Conservation (phyloP, 2,888 invertebrate genomes). For the Osedax fenrisi region DNA sequence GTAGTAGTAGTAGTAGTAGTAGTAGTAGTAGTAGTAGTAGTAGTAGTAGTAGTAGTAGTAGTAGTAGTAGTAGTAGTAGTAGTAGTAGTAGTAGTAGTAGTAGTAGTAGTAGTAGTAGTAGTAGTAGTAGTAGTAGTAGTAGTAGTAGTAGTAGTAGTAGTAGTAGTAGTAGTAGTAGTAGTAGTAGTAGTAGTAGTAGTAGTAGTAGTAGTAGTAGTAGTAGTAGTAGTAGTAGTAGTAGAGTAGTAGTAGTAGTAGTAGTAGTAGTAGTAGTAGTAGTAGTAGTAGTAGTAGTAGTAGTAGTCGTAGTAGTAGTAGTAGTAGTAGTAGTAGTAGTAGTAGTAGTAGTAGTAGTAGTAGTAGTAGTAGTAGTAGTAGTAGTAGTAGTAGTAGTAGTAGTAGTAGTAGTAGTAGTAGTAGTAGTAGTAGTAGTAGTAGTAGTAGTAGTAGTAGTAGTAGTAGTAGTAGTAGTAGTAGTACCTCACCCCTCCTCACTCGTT, state of each 20-base stretch:
- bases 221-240: too few relatives aligned
- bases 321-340: slow-evolving; percentile 9
- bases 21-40: too few relatives aligned
- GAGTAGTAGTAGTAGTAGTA: slow-evolving; percentile 29
- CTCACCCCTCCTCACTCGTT: not conserved
- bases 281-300: too few relatives aligned
- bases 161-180: slow-evolving; percentile 29
- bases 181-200: slow-evolving; percentile 29
- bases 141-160: too few relatives aligned
- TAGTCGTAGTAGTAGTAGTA: too few relatives aligned
- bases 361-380: slow-evolving; percentile 6
- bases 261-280: slow-evolving; percentile 28
- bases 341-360: slow-evolving; percentile 8
- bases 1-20: too few relatives aligned
- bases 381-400: slow-evolving; percentile 8
- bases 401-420: not conserved
- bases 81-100: too few relatives aligned
- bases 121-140: too few relatives aligned
- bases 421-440: not conserved
- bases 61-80: too few relatives aligned
- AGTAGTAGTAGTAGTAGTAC: slow-evolving; percentile 16
- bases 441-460: slow-evolving; percentile 24
- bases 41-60: too few relatives aligned
- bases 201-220: slow-evolving; percentile 27
- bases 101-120: too few relatives aligned